A percentile compares a stretch with the other conserved stretches of the same genome.
These are phyloP conservation scores for Orestias chungarensis DNA, from an alignment of 2,797 vertebrate species.

Conservation along the genomic window DNA sequence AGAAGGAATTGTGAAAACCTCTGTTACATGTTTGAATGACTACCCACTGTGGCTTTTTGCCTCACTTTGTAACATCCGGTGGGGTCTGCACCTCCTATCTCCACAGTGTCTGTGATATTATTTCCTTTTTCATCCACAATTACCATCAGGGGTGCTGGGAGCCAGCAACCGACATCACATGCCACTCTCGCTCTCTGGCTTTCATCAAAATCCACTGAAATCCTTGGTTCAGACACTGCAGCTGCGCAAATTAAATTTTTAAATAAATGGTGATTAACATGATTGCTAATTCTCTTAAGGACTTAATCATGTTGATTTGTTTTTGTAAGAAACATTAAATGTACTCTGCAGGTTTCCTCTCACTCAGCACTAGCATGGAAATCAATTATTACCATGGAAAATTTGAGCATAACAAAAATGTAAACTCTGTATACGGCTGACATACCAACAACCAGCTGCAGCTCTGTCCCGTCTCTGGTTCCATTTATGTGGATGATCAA, in stretches of 20 bases:
- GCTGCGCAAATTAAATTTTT: background rate
- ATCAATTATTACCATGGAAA: background rate
- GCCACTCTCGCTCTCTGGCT: background rate
- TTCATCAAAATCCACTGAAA: background rate
- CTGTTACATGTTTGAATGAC: background rate
- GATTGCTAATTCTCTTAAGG: too few relatives aligned
- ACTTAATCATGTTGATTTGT: background rate
- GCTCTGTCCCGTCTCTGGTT: rapidly evolving
- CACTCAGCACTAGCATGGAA: background rate
- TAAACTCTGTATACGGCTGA: rapidly evolving
- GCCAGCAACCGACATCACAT: background rate
- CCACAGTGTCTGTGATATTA: background rate
- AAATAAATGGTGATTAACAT: too few relatives aligned
- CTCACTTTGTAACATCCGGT: slow-evolving; percentile 2
- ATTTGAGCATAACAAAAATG: background rate
- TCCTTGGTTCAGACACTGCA: background rate
- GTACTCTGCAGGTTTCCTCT: background rate
- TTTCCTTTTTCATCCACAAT: slow-evolving; percentile 1
- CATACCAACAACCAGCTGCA: slow-evolving; percentile 46
- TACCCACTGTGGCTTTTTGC: background rate
- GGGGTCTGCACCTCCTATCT: background rate
- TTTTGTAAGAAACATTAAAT: background rate
- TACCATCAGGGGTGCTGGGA: background rate
- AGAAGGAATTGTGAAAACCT: background rate
- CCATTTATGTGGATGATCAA: background rate